phyloP scores from a whole-genome alignment of 1,140 invertebrate species.

The Euwallacea similis region DNA sequence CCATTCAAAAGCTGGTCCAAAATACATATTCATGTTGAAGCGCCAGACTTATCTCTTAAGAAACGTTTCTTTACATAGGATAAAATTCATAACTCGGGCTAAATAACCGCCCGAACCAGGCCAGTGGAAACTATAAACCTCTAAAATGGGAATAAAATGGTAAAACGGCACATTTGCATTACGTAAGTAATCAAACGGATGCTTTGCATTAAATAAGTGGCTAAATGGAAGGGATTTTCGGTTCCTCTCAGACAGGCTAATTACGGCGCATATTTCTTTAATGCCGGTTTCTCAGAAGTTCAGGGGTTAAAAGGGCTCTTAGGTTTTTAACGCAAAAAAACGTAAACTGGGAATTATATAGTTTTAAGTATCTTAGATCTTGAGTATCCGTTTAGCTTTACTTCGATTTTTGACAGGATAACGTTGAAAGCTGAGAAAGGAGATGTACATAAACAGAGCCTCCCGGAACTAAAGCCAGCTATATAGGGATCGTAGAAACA shows the following conservation, averaged over 20 bases:
- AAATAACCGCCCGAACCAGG: slow-evolving; percentile 42
- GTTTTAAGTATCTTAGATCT: slow-evolving; percentile 9
- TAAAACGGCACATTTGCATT: slow-evolving; percentile 45
- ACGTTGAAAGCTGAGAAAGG: no score
- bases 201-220: slow-evolving; percentile 41
- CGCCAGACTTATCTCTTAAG: slow-evolving; percentile 19
- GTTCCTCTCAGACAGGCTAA: slow-evolving; percentile 31
- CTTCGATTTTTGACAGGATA: no score
- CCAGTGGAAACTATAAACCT: slow-evolving; percentile 47
- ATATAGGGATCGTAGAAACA: no score
- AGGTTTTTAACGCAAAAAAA: slow-evolving; percentile 11
- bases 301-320: slow-evolving; percentile 22
- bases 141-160: slow-evolving; percentile 49
- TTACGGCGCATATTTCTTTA: slow-evolving; percentile 32
- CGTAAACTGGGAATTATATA: slow-evolving; percentile 19
- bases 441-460: no score
- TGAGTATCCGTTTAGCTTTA: not conserved
- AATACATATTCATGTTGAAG: slow-evolving; percentile 12
- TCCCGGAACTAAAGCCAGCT: no score
- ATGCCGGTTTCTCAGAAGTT: slow-evolving; percentile 22
- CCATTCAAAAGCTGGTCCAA: not conserved
- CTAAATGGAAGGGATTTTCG: slow-evolving; percentile 25
- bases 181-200: slow-evolving; percentile 43
- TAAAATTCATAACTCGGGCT: slow-evolving; percentile 16
- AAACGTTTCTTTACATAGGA: slow-evolving; percentile 18